These are phyloP conservation scores for Mactromeris polynyma DNA, from an alignment of 2,888 invertebrate species.

Conservation along the genomic window DNA sequence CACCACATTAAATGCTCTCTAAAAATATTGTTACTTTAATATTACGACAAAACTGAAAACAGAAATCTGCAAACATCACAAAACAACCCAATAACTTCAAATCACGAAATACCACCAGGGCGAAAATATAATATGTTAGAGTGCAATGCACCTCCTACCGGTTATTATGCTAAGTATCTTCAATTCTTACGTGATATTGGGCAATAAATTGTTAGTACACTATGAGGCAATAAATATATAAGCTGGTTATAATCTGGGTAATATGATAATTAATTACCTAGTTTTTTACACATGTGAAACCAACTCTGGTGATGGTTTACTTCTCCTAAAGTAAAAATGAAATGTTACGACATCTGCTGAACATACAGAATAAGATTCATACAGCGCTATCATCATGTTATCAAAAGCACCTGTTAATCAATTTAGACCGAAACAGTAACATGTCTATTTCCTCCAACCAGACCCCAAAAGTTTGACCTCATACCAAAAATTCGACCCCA, in stretches of 20 bases:
- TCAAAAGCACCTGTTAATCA: too few species aligned
- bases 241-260: not conserved
- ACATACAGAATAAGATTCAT: not conserved
- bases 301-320: conserved; percentile 52
- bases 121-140: not conserved
- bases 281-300: conserved; percentile 41
- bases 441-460: not conserved
- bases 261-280: not conserved
- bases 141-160: not conserved
- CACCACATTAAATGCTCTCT: too few species aligned
- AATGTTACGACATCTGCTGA: not conserved
- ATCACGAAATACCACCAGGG: too few species aligned
- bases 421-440: not conserved
- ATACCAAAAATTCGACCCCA: not conserved
- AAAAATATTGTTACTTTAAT: too few species aligned
- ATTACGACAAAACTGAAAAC: too few species aligned
- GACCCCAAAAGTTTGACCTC: not conserved
- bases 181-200: too few species aligned
- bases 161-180: not conserved
- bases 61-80: too few species aligned
- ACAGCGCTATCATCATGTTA: not conserved
- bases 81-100: too few species aligned
- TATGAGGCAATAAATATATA: not conserved
- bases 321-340: conserved; percentile 45
- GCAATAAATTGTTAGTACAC: not conserved